Evolutionary conservation across 2,888 invertebrate species (phyloP).

Genomic region (Macrosoma leucophasiata): DNA sequence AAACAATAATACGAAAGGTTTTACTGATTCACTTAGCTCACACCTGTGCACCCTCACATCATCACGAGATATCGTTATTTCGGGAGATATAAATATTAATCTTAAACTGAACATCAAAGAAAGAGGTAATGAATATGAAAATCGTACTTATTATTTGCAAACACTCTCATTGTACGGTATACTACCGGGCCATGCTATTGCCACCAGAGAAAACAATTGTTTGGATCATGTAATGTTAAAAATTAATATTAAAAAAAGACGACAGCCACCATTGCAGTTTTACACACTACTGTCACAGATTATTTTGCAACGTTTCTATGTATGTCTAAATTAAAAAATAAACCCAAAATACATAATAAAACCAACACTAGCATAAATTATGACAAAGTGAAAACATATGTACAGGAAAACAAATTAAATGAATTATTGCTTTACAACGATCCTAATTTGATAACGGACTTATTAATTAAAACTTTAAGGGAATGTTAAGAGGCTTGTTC

Average conservation of each 20-base stretch:
- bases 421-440: not conserved
- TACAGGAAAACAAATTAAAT: not conserved
- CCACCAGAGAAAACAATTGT: slow-evolving; percentile 4
- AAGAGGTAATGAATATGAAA: not conserved
- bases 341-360: not conserved
- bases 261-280: slow-evolving; percentile 2
- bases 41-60: slow-evolving; percentile 2
- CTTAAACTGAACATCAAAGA: not conserved
- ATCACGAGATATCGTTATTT: slow-evolving; percentile 1
- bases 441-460: not conserved
- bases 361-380: not conserved
- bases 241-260: slow-evolving; percentile 2
- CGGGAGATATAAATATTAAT: slow-evolving; percentile 12
- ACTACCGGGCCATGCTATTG: slow-evolving; percentile 1
- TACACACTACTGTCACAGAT: slow-evolving; percentile 3
- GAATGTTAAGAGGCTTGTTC: not conserved
- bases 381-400: not conserved
- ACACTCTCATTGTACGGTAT: slow-evolving; percentile 1
- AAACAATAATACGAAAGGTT: slow-evolving; percentile 1
- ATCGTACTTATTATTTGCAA: slow-evolving; percentile 1
- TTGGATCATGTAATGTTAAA: slow-evolving; percentile 4
- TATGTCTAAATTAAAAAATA: slow-evolving; percentile 1
- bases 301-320: slow-evolving; percentile 4
- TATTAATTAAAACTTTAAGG: not conserved
- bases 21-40: not conserved